These are phyloP conservation scores for Sitophilus oryzae DNA, from an alignment of 1,140 invertebrate species.

Conservation along the genomic window DNA sequence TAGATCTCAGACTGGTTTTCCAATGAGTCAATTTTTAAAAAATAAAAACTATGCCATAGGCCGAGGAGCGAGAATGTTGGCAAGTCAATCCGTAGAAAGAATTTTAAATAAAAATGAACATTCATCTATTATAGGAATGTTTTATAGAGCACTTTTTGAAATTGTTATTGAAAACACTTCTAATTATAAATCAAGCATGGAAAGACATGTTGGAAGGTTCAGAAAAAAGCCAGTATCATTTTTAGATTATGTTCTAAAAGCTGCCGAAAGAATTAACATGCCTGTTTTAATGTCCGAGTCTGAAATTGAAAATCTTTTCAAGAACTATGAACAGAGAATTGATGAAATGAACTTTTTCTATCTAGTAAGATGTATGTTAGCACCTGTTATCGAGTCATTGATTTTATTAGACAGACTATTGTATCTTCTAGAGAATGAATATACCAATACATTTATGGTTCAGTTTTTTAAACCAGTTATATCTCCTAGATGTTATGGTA, in stretches of 20 bases:
- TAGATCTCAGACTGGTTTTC: slow-evolving; percentile 52
- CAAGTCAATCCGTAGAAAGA: slow-evolving; percentile 69
- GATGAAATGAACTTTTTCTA: slow-evolving; percentile 74
- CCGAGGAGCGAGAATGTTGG: slow-evolving; percentile 75
- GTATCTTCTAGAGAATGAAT: slow-evolving; percentile 66
- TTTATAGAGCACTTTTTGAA: slow-evolving; percentile 71
- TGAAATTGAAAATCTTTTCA: slow-evolving; percentile 45
- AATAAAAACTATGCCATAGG: slow-evolving; percentile 54
- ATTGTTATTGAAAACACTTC: slow-evolving; percentile 48
- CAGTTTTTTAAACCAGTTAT: slow-evolving; percentile 69
- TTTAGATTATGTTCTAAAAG: slow-evolving; percentile 58
- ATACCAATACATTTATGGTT: slow-evolving; percentile 58
- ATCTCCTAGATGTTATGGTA: slow-evolving; percentile 70
- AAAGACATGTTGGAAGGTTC: slow-evolving; percentile 45
- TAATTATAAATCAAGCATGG: slow-evolving; percentile 42
- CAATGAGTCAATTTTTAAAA: slow-evolving; percentile 59
- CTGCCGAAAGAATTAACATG: slow-evolving; percentile 51
- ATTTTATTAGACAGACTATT: slow-evolving; percentile 79
- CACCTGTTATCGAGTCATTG: slow-evolving; percentile 76
- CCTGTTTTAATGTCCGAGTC: slow-evolving; percentile 37
- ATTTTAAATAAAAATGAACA: slow-evolving; percentile 51
- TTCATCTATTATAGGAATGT: slow-evolving; percentile 57
- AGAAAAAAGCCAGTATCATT: slow-evolving; percentile 55
- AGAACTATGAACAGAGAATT: slow-evolving; percentile 47
- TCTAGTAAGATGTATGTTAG: slow-evolving; percentile 70